Conservation (phyloP, 2,113 vertebrate genomes). For the Sisor rabdophorus region DNA sequence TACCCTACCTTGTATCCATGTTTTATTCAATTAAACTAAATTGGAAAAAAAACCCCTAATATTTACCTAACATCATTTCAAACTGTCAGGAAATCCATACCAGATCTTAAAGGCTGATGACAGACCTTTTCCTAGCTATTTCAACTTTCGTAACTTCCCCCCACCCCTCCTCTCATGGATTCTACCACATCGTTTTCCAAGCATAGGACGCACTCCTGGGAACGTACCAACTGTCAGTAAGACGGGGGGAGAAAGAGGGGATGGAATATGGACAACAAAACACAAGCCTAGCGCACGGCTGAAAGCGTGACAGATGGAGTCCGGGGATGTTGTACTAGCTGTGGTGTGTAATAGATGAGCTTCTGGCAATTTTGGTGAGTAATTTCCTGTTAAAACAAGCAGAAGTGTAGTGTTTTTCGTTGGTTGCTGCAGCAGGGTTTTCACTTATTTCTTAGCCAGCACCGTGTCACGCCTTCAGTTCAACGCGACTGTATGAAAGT, state of each 20-base stretch:
- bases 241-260: slow-evolving; percentile 32
- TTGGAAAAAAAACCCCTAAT: no score
- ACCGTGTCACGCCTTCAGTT: slow-evolving; percentile 42
- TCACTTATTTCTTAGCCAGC: slow-evolving; percentile 12
- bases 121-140: neutral
- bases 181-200: neutral
- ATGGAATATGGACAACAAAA: slow-evolving; percentile 34
- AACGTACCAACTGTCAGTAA: slow-evolving; percentile 51
- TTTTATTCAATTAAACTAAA: no score
- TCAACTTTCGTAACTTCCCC: slow-evolving; percentile 10
- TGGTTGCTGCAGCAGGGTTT: neutral
- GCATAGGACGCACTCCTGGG: slow-evolving; percentile 20
- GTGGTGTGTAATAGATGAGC: neutral
- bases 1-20: no score
- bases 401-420: neutral
- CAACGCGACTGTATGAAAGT: slow-evolving; percentile 3
- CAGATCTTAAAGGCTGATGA: neutral
- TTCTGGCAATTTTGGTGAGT: slow-evolving; percentile 25
- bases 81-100: neutral
- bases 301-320: slow-evolving; percentile 39
- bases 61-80: no score
- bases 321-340: neutral
- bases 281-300: slow-evolving; percentile 35
- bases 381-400: neutral
- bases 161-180: slow-evolving; percentile 3